Conservation (phyloP, 1,140 invertebrate genomes). For the Drosophila cardini region DNA sequence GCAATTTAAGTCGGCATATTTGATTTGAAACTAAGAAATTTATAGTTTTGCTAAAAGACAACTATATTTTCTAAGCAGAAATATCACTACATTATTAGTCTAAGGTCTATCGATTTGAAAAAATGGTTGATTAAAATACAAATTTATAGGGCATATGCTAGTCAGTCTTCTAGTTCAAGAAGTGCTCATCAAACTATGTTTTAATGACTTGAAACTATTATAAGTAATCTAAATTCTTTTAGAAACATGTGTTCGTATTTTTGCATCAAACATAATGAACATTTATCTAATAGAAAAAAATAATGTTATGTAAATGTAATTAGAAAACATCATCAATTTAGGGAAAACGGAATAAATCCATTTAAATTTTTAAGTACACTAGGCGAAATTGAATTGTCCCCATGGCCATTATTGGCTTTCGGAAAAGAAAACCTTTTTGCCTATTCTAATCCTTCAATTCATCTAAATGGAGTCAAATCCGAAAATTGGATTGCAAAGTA, state of each 20-base stretch:
- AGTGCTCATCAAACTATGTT: no score
- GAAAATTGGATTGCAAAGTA: slow-evolving; percentile 80
- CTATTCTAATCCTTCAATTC: slow-evolving; percentile 71
- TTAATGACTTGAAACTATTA: neutral
- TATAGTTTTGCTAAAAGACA: neutral
- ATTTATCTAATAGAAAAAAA: slow-evolving; percentile 35
- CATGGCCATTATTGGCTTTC: slow-evolving; percentile 55
- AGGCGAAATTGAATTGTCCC: slow-evolving; percentile 77
- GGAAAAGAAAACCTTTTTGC: slow-evolving; percentile 52
- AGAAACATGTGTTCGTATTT: slow-evolving; percentile 52
- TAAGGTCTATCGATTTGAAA: no score
- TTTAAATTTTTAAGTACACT: slow-evolving; percentile 68
- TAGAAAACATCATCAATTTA: slow-evolving; percentile 78
- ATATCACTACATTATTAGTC: no score
- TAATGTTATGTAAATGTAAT: slow-evolving; percentile 84
- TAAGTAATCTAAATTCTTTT: neutral
- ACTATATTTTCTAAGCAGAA: neutral
- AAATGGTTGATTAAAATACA: no score
- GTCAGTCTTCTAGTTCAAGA: neutral
- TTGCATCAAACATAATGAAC: slow-evolving; percentile 15
- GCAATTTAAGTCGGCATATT: neutral
- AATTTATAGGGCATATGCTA: neutral
- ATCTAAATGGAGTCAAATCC: slow-evolving; percentile 79
- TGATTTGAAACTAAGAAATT: no score
- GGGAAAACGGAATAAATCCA: slow-evolving; percentile 59